Evolutionary conservation across 2,888 invertebrate genomes (phyloP).

Genomic region (Rotaria magnacalcarata): DNA sequence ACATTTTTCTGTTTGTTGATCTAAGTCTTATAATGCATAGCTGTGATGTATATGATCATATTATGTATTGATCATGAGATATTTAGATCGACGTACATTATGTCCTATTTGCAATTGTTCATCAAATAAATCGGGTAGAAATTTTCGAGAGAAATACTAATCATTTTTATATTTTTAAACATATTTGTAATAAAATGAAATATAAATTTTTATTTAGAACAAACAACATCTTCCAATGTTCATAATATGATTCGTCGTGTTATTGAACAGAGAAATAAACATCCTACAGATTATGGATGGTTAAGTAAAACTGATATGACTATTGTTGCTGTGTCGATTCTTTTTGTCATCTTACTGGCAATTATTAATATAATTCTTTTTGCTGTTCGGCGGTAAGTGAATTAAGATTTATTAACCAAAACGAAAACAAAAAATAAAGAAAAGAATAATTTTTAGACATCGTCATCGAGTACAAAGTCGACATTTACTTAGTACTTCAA

Average conservation of each 20-base stretch:
- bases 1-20: neutral
- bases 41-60: neutral
- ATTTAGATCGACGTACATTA: neutral
- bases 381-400: conserved; percentile 8
- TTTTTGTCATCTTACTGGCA: conserved; percentile 8
- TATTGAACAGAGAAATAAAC: neutral
- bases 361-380: conserved; percentile 21
- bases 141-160: too few relatives aligned
- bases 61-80: neutral
- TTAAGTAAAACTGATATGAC: conserved; percentile 34
- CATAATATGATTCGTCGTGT: neutral
- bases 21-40: neutral
- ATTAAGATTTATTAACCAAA: neutral
- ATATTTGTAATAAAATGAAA: too few relatives aligned
- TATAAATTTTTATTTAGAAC: neutral
- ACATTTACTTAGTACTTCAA: conserved; percentile 5
- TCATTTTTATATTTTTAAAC: too few relatives aligned
- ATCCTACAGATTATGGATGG: neutral
- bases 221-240: neutral
- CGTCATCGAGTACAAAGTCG: conserved; percentile 2
- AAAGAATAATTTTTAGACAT: neutral
- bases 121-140: neutral
- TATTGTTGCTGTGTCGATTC: conserved; percentile 7
- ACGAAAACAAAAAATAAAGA: neutral
- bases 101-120: neutral